Evolutionary conservation across 2,888 invertebrate genomes (phyloP), one percentile per base, ranked within the genome.

Genomic region (Syrista parreyssii): DNA sequence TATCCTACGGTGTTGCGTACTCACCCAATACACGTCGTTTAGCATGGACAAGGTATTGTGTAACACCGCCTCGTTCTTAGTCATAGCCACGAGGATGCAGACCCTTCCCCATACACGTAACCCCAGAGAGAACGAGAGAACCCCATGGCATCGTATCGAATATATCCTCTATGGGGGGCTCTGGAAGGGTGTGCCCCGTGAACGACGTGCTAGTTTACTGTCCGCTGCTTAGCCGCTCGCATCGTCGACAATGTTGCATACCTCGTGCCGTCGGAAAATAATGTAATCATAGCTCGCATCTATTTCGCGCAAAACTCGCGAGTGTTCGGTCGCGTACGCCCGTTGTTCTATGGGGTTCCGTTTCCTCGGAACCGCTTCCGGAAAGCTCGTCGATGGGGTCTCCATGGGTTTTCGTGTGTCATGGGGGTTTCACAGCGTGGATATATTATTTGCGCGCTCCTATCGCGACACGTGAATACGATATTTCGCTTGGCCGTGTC

Each of bases 61-160:
- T 86, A 84, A 81, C 87, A 80, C 82, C 86, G 84, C 80, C 83
- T 82, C 73, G 79, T 85, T 86, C 86, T 87, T 87, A 87, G 87
- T 87, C 87, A 87, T 86, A 86, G 77, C 55, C 55, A 15, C 23
- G 55, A 55, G 55, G 55, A 55, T 55, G 23, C 23, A 23, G 55
- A 55, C 55, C 55, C 55, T 23, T 55, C 55, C 55, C 23, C 23
- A 55, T 23, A 23, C 55, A 23, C 55, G 23, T 55, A 55, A 55
- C 55, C 55, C 55, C 55, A 23, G 23, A 55, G 78, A 80, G 80
- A 79, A 81, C 80, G 81, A 80, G 83, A 78, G 87, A 84, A 85
- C 86, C 88, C 86, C 86, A 86, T 80, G 78, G 79, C 83, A 84
- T 85, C 84, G 84, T 85, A 84, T 87, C 86, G 87, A 85, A 85